phyloP scores from a whole-genome alignment of 2,888 invertebrate species.

The Macropis europaea region DNA sequence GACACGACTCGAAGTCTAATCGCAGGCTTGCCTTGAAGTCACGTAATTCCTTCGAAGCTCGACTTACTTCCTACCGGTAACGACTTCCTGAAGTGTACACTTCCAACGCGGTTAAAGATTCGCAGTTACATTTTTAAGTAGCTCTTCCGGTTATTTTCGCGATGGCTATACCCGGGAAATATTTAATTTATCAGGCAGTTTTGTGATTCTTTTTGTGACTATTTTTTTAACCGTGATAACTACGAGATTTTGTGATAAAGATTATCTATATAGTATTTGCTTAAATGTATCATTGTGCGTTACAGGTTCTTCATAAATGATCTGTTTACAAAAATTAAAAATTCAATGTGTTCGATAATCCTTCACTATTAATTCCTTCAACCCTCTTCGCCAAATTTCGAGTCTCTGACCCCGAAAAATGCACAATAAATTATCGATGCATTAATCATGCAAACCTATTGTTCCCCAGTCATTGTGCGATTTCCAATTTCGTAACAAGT shows the following conservation, averaged over 20 bases:
- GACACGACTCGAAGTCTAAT: slow-evolving; percentile 12
- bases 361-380: not conserved
- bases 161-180: too few species aligned
- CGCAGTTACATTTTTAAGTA: not conserved
- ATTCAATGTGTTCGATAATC: not conserved
- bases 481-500: not conserved
- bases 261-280: too few species aligned
- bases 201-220: too few species aligned
- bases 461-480: slow-evolving; percentile 1
- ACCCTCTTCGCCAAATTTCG: too few species aligned
- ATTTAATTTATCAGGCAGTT: too few species aligned
- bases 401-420: not conserved
- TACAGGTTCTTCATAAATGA: not conserved
- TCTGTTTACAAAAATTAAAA: too few species aligned
- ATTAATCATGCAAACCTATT: not conserved
- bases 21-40: slow-evolving; percentile 16
- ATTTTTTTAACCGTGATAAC: too few species aligned
- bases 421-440: slow-evolving; percentile 1
- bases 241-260: too few species aligned
- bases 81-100: slow-evolving; percentile 6
- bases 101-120: not conserved
- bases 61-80: slow-evolving; percentile 26
- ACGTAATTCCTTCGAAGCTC: slow-evolving; percentile 19
- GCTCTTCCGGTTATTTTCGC: not conserved
- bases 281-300: not conserved